phyloP scores from a whole-genome alignment of 2,888 invertebrate species.

The Cyaniris semiargus region DNA sequence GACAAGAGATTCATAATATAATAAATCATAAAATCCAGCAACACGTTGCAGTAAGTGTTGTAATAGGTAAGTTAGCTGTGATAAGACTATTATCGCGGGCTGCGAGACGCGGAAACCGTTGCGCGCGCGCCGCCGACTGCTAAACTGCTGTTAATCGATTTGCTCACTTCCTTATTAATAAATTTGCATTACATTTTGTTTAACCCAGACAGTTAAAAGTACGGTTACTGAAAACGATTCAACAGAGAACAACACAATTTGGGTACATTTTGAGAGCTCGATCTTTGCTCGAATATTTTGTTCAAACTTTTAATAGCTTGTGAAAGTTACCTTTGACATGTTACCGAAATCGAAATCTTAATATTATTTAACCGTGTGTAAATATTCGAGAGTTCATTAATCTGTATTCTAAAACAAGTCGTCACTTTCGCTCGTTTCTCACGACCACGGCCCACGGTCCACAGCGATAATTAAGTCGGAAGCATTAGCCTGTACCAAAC shows the following conservation, averaged over 20 bases:
- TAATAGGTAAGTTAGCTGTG: conserved; percentile 11
- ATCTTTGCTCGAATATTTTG: neutral
- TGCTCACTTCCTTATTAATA: conserved; percentile 19
- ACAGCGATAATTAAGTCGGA: conserved; percentile 17
- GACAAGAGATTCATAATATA: neutral
- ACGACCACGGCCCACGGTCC: neutral
- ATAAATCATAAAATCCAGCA: neutral
- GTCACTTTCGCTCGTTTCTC: neutral
- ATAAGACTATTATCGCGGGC: conserved; percentile 9
- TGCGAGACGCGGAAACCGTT: conserved; percentile 17
- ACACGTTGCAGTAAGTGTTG: neutral
- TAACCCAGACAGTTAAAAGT: conserved; percentile 8
- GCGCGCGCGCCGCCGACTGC: neutral
- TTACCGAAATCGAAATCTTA: neutral
- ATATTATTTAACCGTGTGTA: neutral
- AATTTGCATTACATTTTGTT: conserved; percentile 17
- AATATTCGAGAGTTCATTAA: conserved; percentile 4
- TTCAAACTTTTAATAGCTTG: neutral
- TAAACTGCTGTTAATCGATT: conserved; percentile 15
- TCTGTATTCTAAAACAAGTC: conserved; percentile 10
- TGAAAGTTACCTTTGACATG: conserved; percentile 18
- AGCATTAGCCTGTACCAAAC: conserved; percentile 7
- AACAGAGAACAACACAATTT: neutral
- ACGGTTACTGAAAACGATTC: neutral
- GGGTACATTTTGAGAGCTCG: neutral